Base-by-base conservation (phyloP, 1,140 invertebrate genomes). In the Bombus haemorrhoidalis region DNA sequence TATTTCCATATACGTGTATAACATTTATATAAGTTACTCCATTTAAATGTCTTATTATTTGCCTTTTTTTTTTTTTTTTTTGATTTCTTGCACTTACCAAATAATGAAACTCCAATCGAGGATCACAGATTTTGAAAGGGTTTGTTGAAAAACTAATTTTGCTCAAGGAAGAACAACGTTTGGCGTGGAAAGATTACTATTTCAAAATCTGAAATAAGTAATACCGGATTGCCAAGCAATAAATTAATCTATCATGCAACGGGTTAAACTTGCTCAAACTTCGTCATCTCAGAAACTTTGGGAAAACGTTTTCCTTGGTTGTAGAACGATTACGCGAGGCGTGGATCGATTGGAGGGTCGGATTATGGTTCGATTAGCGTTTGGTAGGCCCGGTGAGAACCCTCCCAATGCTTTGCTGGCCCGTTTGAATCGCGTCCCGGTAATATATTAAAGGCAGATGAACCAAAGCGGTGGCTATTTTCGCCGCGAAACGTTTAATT, bases 391-490 rank as follows among this genome's bases (percentile, higher is more conserved):
- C 39, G 6, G 25, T 13, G n/a, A 9, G 47, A 64, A n/a, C 34
- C 34, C 34, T 57, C 34, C n/a, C 32, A 4, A 47, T 22, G 32
- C 22, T 47, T 37, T n/a, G 0, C 66, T 6, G 10, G 18, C 59
- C 10, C 81, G 62, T 79, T 47, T 22, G 43, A 69, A 83, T 83
- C 64, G 53, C 66, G 76, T 79, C 64, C 32, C 43, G 53, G 83
- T 68, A 84, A 79, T 84, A 80, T 80, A 84, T 84, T 84, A 79
- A 79, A 71, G 83, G 83, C 83, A 84, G 83, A 84, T 84, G 83
- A 84, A 84, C 76, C 83, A 76, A 79, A 84, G 66, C 83, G 76
- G 25, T 32, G 75, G 83, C 76, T 79, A 79, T 84, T 84, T 84
- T 79, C 75, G 83, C 41, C 53, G 83, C n/a, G 83, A 71, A 84